Base-by-base conservation (phyloP, 2,797 vertebrate species). In the Todus mexicanus region DNA sequence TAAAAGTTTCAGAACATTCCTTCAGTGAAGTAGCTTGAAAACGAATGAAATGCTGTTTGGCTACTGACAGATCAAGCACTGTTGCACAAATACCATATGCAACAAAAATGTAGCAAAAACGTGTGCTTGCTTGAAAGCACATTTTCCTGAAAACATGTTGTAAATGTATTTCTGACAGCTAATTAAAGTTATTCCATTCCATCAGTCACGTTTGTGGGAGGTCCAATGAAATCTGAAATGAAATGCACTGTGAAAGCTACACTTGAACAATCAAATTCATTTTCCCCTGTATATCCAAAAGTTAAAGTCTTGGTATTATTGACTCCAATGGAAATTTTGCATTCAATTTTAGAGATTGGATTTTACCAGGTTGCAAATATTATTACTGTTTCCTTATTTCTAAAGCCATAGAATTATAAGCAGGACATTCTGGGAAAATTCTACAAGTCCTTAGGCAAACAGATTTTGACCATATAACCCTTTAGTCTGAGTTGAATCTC, bases 131-230 rank as follows among this genome's bases (percentile, higher is more conserved):
- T 87, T 91, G 84, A 94, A 95, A 93, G 25, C 4, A 6, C 22
- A 70, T 89, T 92, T 95, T 79, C 64, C 51, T 6, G 3, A 92
- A 93, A 92, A 79, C 76, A 54, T 37, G 15, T 53, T 81, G 45
- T 68, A 89, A 90, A 53, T 54, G 5, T 66, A 53, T 89, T 95
- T 89, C 79, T 96, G 89, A 94, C 94, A 96, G 87, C 76, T 95
- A 95, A 95, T 95, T 93, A 95, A 95, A 95, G 15, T 10, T 92
- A 72, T 92, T 93, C 57, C n/a, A 57, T 93, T 89, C 72, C 70
- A 85, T 77, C 90, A 83, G 81, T 93, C 82, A 70, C 42, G 21
- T 92, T 91, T 93, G 38, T 90, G 35, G 89, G 76, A 92, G 51
- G 60, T 76, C 80, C 51, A 87, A 40, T 78, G 56, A 93, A 89